Evolutionary conservation across 2,888 invertebrate species (phyloP).

Genomic region (Ferrisia virgata): DNA sequence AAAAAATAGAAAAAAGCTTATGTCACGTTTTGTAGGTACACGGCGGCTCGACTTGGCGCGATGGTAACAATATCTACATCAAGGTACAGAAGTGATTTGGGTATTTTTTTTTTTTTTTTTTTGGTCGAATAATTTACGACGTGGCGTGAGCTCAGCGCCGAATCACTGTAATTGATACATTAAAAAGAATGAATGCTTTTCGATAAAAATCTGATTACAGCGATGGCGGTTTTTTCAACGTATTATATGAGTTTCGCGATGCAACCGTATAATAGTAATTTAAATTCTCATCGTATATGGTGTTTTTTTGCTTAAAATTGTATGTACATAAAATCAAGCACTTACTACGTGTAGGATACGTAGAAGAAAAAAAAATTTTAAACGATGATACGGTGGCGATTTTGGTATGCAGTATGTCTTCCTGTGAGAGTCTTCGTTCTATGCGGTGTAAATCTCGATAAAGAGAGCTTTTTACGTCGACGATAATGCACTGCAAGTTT

Average conservation of each 20-base stretch:
- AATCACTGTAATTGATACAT: neutral
- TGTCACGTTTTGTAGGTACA: neutral
- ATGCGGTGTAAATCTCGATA: neutral
- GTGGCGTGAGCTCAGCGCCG: neutral
- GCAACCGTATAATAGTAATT: neutral
- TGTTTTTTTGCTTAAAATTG: neutral
- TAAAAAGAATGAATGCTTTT: conserved; percentile 1
- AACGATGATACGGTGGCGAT: neutral
- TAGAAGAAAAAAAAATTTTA: no score
- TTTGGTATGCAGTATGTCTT: conserved; percentile 6
- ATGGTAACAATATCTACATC: neutral
- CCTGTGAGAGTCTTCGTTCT: neutral
- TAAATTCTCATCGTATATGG: neutral
- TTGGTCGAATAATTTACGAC: conserved; percentile 19
- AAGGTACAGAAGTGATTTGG: neutral
- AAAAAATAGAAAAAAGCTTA: neutral
- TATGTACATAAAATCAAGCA: neutral
- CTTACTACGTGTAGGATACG: no score
- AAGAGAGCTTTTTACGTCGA: neutral
- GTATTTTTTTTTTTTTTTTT: no score
- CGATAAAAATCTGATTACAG: conserved; percentile 21
- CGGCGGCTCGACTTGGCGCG: neutral
- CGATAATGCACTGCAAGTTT: neutral
- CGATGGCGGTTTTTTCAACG: neutral
- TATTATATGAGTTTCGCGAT: conserved; percentile 14